Base-by-base conservation (phyloP, 2,797 vertebrate genomes). In the Bradypodion pumilum region DNA sequence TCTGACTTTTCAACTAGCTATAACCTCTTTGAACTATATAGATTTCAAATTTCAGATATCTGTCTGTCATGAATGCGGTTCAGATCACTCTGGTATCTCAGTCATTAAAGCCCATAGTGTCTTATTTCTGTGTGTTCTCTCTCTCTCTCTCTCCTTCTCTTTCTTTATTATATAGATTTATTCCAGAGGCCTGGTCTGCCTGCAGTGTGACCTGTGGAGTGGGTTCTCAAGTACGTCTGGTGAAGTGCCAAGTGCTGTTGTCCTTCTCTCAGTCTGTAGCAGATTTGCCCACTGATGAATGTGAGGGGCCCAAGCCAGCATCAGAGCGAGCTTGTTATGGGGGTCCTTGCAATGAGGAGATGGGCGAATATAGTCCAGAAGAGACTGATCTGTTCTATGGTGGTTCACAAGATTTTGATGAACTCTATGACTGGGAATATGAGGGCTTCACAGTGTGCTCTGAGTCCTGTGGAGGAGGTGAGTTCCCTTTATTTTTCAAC, bases 381-480 rank as follows among this genome's bases (percentile, higher is more conserved):
- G 95, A 94, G 74, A 82, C 92, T 0, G 94, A 92, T 1, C 66
- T 90, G 52, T 78, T 94, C 25, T 90, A 89, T 59, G 92, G 91
- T 52, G 92, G 87, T 82, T 84, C 94, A 29, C 95, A 93, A 88
- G 94, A 95, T 65, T 94, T 94, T 46, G 97, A 98, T 66, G 97
- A 98, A 89, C 96, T 98, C 13, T 97, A 98, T 62, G 98, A 99
- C 92, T 99, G 98, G 98, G 98, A 99, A 83, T 98, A 99, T 1
- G 96, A 98, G 73, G 98, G 98, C 6, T 98, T 98, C 94, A 98
- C 98, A 0, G 97, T 98, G 90, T 99, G 98, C 90, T 99, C 98
- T 0, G 95, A 97, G 91, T 97, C 97, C 7, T 99, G 98, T 86
- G 98, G 97, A 78, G 97, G 98, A 97, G 98, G 98, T 99, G 95